phyloP scores from a whole-genome alignment of 2,113 vertebrate species.

The Oncorhynchus mykiss region DNA sequence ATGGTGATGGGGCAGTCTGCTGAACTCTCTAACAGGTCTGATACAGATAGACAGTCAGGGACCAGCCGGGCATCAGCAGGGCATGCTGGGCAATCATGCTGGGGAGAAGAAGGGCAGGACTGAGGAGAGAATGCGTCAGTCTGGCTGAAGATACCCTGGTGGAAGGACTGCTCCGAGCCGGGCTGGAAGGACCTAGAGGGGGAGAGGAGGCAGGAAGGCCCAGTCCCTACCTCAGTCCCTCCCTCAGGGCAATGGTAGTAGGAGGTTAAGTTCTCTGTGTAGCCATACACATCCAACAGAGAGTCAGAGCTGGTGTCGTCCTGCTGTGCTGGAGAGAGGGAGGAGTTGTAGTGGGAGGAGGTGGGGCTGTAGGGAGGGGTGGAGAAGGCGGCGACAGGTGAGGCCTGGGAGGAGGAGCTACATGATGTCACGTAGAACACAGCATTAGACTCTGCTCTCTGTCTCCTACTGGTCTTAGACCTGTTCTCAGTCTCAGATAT shows the following conservation, averaged over 20 bases:
- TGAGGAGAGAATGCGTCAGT: constrained; percentile 15
- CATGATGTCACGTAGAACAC: constrained; percentile 4
- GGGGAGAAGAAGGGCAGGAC: constrained; percentile 37
- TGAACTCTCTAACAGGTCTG: constrained; percentile 41
- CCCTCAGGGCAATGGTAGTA: constrained; percentile 38
- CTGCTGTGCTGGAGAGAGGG: constrained; percentile 47
- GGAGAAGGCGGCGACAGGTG: constrained; percentile 47
- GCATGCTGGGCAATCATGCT: constrained; percentile 47
- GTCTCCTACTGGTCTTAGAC: constrained; percentile 29
- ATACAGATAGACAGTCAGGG: constrained; percentile 55
- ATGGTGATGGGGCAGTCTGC: constrained; percentile 57
- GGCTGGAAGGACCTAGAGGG: constrained; percentile 29
- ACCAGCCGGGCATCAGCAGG: constrained; percentile 59
- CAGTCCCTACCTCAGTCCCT: neutral
- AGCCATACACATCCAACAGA: constrained; percentile 51
- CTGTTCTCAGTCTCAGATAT: constrained; percentile 33
- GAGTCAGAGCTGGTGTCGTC: constrained; percentile 51
- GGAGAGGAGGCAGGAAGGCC: constrained; percentile 33
- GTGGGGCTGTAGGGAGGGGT: constrained; percentile 69
- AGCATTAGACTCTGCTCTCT: constrained; percentile 19
- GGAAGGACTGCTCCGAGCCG: constrained; percentile 33
- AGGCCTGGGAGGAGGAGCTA: constrained; percentile 26
- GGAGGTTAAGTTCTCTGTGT: constrained; percentile 50
- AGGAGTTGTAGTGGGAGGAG: constrained; percentile 42
- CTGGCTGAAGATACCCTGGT: constrained; percentile 4